These are phyloP conservation scores for Drosophila glabriapex DNA, from an alignment of 2,888 invertebrate species.

Conservation along the genomic window DNA sequence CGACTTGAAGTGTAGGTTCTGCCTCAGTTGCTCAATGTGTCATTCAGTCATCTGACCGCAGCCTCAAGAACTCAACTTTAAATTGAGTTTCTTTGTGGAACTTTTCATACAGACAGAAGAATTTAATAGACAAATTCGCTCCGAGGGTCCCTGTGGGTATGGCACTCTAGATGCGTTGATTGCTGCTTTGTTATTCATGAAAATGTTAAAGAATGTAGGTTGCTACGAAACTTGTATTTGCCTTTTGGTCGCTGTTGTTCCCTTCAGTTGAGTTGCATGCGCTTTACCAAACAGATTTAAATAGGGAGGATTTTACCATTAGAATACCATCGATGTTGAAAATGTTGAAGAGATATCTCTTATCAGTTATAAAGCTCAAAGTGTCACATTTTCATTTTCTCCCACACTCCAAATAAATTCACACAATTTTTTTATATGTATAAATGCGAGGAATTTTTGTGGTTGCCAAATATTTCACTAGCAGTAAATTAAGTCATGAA, in stretches of 20 bases:
- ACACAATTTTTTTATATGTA: background rate
- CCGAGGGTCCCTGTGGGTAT: constrained; percentile 1
- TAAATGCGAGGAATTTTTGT: background rate
- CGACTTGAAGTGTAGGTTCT: constrained; percentile 10
- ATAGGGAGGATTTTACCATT: background rate
- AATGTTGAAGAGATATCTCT: background rate
- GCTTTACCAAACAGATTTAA: constrained; percentile 2
- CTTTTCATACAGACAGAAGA: constrained; percentile 41
- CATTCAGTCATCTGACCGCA: constrained; percentile 47
- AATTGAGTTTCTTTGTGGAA: constrained; percentile 65
- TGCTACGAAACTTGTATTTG: no score
- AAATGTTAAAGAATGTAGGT: constrained; percentile 70
- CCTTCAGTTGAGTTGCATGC: constrained; percentile 4
- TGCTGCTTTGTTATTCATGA: constrained; percentile 74
- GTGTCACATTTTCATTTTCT: background rate
- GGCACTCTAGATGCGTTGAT: constrained; percentile 52
- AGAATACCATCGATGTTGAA: background rate
- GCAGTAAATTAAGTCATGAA: background rate
- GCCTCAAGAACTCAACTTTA: constrained; percentile 58
- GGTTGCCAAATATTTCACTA: background rate
- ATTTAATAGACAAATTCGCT: constrained; percentile 47
- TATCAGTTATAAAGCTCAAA: background rate
- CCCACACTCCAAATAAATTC: background rate
- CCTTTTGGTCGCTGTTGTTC: constrained; percentile 14
- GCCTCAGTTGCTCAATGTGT: constrained; percentile 55